phyloP scores from a whole-genome alignment of 2,113 vertebrate species.

The Sturnira hondurensis region DNA sequence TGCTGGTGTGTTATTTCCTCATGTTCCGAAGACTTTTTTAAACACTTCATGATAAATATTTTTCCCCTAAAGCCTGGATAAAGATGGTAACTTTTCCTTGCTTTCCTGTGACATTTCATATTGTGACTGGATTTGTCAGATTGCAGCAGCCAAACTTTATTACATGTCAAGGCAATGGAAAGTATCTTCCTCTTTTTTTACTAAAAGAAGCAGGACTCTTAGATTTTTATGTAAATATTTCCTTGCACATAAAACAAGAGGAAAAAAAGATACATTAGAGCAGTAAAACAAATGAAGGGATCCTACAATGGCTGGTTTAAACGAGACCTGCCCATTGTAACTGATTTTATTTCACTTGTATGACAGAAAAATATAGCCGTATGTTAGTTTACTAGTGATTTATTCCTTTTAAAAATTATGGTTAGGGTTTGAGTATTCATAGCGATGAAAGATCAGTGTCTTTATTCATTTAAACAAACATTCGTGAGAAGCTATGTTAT shows the following conservation, averaged over 20 bases:
- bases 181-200: neutral
- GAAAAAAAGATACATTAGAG: neutral
- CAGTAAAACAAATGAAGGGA: neutral
- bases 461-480: conserved; percentile 27
- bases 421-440: neutral
- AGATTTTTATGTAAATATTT: conserved; percentile 46
- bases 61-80: conserved; percentile 54
- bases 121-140: conserved; percentile 66
- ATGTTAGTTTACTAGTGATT: neutral
- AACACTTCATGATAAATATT: neutral
- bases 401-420: neutral
- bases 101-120: conserved; percentile 74
- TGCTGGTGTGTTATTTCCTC: neutral
- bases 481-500: neutral
- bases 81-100: conserved; percentile 64
- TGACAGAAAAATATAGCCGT: neutral
- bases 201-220: neutral
- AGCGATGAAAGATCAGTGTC: neutral
- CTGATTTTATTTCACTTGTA: conserved; percentile 1
- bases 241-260: neutral
- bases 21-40: conserved; percentile 64
- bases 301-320: neutral
- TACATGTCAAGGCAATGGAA: conserved; percentile 58
- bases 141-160: conserved; percentile 66
- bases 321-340: neutral